Percentiles rank a stretch among this genome's conserved stretches.
Evolutionary conservation across 2,113 vertebrate species (phyloP).

Genomic region (Raja brachyura): DNA sequence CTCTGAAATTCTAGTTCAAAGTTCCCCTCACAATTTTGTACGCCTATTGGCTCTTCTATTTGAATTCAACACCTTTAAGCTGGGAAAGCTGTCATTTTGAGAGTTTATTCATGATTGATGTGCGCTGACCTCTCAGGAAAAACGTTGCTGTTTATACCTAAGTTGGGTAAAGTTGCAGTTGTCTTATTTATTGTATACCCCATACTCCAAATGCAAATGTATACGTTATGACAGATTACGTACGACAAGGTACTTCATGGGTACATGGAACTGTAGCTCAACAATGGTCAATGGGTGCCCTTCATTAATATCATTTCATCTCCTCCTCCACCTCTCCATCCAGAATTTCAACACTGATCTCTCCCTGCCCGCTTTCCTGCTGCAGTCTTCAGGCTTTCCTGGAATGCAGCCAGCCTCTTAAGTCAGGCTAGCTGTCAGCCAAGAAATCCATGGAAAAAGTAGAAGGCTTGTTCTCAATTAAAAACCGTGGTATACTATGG

Average conservation of each 20-base stretch:
- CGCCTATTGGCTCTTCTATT: not conserved
- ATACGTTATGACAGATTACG: not conserved
- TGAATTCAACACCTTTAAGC: not conserved
- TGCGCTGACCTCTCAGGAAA: not conserved
- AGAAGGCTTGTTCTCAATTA: not conserved
- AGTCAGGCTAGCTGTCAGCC: not conserved
- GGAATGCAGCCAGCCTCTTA: not conserved
- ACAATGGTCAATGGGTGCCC: no score
- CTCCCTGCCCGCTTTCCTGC: not conserved
- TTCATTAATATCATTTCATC: not conserved
- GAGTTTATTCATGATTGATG: not conserved
- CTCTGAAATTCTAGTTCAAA: no score
- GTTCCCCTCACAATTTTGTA: no score
- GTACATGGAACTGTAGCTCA: not conserved
- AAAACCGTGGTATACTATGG: not conserved
- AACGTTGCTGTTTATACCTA: not conserved
- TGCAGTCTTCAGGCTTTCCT: not conserved
- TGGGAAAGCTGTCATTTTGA: not conserved
- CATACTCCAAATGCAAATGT: not conserved
- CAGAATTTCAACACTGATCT: not conserved
- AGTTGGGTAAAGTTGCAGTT: not conserved
- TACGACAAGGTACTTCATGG: not conserved
- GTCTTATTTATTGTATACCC: not conserved
- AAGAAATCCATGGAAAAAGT: not conserved
- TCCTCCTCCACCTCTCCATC: not conserved